Evolutionary conservation across 2,113 vertebrate species (phyloP), one percentile per base, ranked within the genome.

Genomic region (Acinonyx jubatus): DNA sequence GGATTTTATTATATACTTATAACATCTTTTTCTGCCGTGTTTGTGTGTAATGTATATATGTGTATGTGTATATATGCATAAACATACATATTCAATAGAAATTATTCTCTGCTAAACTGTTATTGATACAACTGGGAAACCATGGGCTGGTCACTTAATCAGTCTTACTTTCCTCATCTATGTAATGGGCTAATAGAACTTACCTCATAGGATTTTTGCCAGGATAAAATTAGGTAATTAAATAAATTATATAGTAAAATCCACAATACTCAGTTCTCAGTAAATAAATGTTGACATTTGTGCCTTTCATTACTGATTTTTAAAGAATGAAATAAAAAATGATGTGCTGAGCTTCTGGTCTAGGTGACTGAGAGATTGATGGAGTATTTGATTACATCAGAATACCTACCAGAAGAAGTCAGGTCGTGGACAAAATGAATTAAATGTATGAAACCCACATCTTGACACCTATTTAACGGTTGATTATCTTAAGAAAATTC

Each of bases 221-320:
- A 80, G n/a, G 23, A 73, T 86, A 92, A 94, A 91, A 76, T 87
- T 74, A 61, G 66, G 45, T 80, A 45, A n/a, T 63, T 57, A 87
- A 86, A 41, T 80, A 85, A 41, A 27, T 61, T 15, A 36, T 61
- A 19, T 33, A 78, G 4, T 25, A 73, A 2, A 36, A 66, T 63
- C 2, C 10, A 79, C 12, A 73, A 61, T 3, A 48, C 16, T 65
- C 61, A 86, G 15, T 83, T 94, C 3, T 87, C 45, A 88, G 31
- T 74, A 65, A 74, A 25, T 55, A 55, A 63, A 69, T 76, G 69
- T 78, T 93, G 81, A 7, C 25, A 92, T 6, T 25, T 74, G 78
- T 88, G 41, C 31, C 81, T 95, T 92, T 50, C 52, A 61, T 48
- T 74, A 45, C 11, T 91, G 23, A 36, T 7, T 55, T 61, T 0